Percentiles rank a stretch among this genome's conserved stretches.
These are phyloP conservation scores for Steatocranus sp. DNA, from an alignment of 2,797 vertebrate species.

Conservation along the genomic window DNA sequence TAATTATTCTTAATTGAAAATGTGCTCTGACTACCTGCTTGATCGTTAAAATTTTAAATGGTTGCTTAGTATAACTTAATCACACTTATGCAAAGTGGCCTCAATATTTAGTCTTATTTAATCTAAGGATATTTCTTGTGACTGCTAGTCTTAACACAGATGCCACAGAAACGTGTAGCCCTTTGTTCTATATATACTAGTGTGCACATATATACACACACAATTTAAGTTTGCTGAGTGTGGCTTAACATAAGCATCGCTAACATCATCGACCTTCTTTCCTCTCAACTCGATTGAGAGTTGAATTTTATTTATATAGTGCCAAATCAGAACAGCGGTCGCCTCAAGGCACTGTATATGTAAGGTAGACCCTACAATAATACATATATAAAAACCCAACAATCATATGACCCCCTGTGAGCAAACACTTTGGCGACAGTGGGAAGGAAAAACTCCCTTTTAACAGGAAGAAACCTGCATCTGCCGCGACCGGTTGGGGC, in stretches of 20 bases:
- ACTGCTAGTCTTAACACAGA: background rate
- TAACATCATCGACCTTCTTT: background rate
- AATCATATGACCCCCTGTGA: background rate
- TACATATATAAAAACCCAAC: background rate
- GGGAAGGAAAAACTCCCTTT: background rate
- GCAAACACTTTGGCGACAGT: background rate
- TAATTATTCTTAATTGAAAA: background rate
- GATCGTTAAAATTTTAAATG: background rate
- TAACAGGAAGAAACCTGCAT: background rate
- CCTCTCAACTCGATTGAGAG: background rate
- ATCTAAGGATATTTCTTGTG: background rate
- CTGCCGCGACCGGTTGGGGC: background rate
- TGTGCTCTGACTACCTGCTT: background rate
- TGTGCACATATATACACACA: background rate
- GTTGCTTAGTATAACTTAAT: background rate
- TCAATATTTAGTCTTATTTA: background rate
- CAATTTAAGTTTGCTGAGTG: background rate
- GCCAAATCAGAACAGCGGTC: background rate
- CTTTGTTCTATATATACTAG: background rate
- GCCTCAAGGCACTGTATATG: fast-evolving
- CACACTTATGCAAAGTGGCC: background rate
- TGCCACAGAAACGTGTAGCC: background rate
- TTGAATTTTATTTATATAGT: background rate
- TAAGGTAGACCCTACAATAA: background rate
- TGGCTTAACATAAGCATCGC: background rate